phyloP scores from a whole-genome alignment of 2,888 invertebrate species.

The Chrysolina oricalcia region DNA sequence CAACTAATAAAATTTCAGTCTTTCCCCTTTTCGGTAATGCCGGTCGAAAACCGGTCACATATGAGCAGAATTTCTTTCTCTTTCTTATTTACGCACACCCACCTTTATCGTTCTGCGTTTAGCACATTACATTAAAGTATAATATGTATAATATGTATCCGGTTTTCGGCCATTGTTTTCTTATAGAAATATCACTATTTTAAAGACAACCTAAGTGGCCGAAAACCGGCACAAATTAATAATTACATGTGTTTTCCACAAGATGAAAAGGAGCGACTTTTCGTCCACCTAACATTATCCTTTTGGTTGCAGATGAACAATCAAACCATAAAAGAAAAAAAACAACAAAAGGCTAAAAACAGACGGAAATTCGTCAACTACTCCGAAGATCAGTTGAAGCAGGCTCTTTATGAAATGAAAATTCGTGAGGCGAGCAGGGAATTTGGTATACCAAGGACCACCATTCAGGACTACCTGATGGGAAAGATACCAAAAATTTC shows the following conservation, averaged over 20 bases:
- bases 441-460: constrained; percentile 42
- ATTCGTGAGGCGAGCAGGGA: constrained; percentile 10
- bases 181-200: too few relatives aligned
- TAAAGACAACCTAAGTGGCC: constrained; percentile 4
- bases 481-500: constrained; percentile 43
- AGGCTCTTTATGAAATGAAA: constrained; percentile 3
- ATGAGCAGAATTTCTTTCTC: constrained; percentile 3
- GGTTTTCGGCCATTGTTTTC: constrained; percentile 9
- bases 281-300: constrained; percentile 1
- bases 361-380: not conserved
- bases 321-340: not conserved
- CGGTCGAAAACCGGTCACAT: constrained; percentile 12
- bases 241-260: constrained; percentile 9
- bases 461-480: constrained; percentile 39
- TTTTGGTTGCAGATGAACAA: constrained; percentile 6
- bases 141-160: constrained; percentile 2
- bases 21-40: not conserved
- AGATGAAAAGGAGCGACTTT: constrained; percentile 4
- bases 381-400: constrained; percentile 7
- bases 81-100: constrained; percentile 3
- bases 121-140: not conserved
- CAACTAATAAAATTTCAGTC: constrained; percentile 7
- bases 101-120: constrained; percentile 9
- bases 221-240: constrained; percentile 12
- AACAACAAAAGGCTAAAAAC: not conserved